Evolutionary conservation across 2,888 invertebrate species (phyloP), one percentile per base, ranked within the genome.

Genomic region (Maniola hyperantus): DNA sequence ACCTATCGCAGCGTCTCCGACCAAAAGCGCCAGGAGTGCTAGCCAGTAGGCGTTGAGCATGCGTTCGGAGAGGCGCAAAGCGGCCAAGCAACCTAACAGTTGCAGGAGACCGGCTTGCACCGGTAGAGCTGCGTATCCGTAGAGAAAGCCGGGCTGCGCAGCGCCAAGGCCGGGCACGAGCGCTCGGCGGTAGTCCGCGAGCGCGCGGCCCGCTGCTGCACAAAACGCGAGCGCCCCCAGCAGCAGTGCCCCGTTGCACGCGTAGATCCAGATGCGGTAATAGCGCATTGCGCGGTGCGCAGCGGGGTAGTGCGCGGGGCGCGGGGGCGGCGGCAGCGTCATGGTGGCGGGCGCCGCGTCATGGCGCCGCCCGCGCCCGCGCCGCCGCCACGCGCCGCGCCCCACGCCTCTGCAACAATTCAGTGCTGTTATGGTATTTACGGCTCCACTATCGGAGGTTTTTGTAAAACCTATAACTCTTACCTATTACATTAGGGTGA

Each of bases 261-360:
- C 96, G 94, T 97, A 97, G 87, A 97, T 97, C 97, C 97, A 97
- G 89, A 97, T 95, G 92, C 97, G 96, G 92, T 97, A 96, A 93
- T 96, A 96, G 94, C 96, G 93, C 89, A 94, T 94, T 85, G 94
- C 94, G 93, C 93, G 93, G 81, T 93, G 93, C 87, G 93, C 93
- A 86, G 90, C 87, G 81, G 89, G 88, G 85, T 91, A 91, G 80
- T 82, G 88, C 87, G 93, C 87, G 89, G 91, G 79, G 79, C 79
- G 88, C 93, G 93, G 91, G 93, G 90, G 92, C 92, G 87, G 93
- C 89, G 93, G 93, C 93, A 93, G 92, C 83, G 93, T 89, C 86
- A 87, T 88, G 89, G 89, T 87, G 88, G 89, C 89, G 88, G 89
- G 93, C 88, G 93, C 93, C 91, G 92, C 82, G 89, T 90, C 89